Base-by-base conservation (phyloP, 1,140 invertebrate genomes). In the Pogonognathellus flavescens region DNA sequence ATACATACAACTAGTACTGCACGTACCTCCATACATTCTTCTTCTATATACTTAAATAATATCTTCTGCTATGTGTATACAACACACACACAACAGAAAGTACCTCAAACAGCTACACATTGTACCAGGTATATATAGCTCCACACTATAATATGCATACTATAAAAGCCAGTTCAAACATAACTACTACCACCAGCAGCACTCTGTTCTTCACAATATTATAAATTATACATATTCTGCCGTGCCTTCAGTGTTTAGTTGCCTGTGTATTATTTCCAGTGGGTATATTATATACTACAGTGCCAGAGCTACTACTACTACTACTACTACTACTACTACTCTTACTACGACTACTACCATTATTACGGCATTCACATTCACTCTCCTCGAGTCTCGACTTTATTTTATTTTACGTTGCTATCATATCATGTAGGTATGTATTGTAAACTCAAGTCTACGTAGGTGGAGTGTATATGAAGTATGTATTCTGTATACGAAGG, bases 51-150 rank as follows among this genome's bases (percentile, higher is more conserved):
- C 70, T 41, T 41, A 41, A 41, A 41, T 41, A 41, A 41, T 41
- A 41, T 41, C 31, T 41, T 41, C 6, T 41, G 2, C 31, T 41
- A 1, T 41, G 2, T 41, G 31, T 41, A 1, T 41, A 41, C 31
- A 41, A 41, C 31, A 41, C 31, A 41, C 31, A 41, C 31, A 41
- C 31, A 41, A 76, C n/a, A 76, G 25, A 25, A 76, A 50, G 70
- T 76, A 76, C 70, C 70, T 76, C 41, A 49, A 49, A 76, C 70
- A 76, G 49, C 11, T n/a, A 9, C 31, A 31, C 70, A 41, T 41
- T 41, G 31, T 41, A 3, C 31, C 1, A 41, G 1, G 31, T 41
- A 41, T 3, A 41, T 41, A 41, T 41, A 41, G n/a, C 31, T 41
- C 31, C 31, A 41, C 31, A 41, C 53, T 57, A 57, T n/a, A 14